phyloP scores from a whole-genome alignment of 2,113 vertebrate species.

The Triplophysa tibetana region DNA sequence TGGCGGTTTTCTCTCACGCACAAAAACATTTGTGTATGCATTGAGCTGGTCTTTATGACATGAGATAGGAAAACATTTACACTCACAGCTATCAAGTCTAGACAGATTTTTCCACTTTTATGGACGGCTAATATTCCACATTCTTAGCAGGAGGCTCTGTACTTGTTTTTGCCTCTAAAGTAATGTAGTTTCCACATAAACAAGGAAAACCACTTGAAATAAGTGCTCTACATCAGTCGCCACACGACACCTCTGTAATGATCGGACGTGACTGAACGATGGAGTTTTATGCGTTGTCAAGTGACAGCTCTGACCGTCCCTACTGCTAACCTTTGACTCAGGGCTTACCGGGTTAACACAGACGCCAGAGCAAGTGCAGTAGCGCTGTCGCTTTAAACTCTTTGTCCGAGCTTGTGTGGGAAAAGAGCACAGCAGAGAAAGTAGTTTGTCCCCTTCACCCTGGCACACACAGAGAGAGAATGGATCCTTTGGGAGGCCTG shows the following conservation, averaged over 20 bases:
- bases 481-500: slow-evolving; percentile 52
- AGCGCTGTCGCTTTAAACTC: slow-evolving; percentile 53
- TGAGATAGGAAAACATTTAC: slow-evolving; percentile 27
- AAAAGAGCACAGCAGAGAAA: slow-evolving; percentile 53
- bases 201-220: not conserved
- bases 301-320: slow-evolving; percentile 43
- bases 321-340: slow-evolving; percentile 33
- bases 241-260: slow-evolving; percentile 7
- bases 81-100: slow-evolving; percentile 18
- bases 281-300: slow-evolving; percentile 45
- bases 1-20: slow-evolving; percentile 23
- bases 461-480: slow-evolving; percentile 43
- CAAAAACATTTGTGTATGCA: not conserved
- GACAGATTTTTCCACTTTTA: slow-evolving; percentile 10
- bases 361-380: slow-evolving; percentile 7
- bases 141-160: not conserved
- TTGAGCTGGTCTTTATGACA: not conserved
- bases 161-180: not conserved
- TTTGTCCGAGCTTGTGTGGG: slow-evolving; percentile 55
- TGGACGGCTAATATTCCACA: not conserved
- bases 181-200: not conserved
- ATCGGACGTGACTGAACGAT: slow-evolving; percentile 20
- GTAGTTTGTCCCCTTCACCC: slow-evolving; percentile 56
- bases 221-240: not conserved
- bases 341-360: slow-evolving; percentile 25